Base-by-base conservation (phyloP, 2,888 invertebrate genomes). In the Eupithecia abbreviata region DNA sequence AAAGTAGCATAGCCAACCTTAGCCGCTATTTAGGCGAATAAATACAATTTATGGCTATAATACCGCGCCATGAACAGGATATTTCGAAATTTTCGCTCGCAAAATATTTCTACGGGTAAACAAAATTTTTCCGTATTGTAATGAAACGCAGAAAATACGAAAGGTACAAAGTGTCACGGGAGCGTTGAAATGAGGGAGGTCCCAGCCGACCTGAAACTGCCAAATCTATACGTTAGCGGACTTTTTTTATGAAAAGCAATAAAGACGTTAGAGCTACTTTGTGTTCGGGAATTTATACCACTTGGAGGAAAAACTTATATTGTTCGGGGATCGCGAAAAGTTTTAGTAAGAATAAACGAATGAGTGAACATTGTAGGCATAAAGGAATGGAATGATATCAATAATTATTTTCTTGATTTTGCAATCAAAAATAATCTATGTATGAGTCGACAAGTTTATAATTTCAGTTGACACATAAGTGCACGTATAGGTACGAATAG, bases 211-310 rank as follows among this genome's bases (percentile, higher is more conserved):
- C 88, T 88, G 85, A 87, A 89, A 89, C 88, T 88, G 88, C 89
- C 83, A 88, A 90, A 91, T 90, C 90, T 91, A 91, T 92, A 90
- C 90, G 90, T 90, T 90, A 89, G 88, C 79, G 85, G 90, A 89
- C 89, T 91, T 92, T 68, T 68, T 92, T 93, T 94, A 94, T 94
- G 93, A 94, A 94, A 94, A 92, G 91, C 93, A 92, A 94, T 94
- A 94, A 94, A 93, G 92, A 92, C 92, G 93, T 93, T 93, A 91
- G 90, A 91, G 92, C 92, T 93, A 94, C 93, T 94, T 94, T 94
- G 94, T 94, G 92, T 93, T 92, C 90, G 93, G 89, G 90, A 94
- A 93, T 94, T 94, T 94, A 94, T 94, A 91, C 93, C 92, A 92
- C 91, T 92, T 91, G 89, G 90, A 91, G 91, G 89, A 93, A 93